These are phyloP conservation scores for Chirona hameri DNA, from an alignment of 2,888 invertebrate species.

Conservation along the genomic window DNA sequence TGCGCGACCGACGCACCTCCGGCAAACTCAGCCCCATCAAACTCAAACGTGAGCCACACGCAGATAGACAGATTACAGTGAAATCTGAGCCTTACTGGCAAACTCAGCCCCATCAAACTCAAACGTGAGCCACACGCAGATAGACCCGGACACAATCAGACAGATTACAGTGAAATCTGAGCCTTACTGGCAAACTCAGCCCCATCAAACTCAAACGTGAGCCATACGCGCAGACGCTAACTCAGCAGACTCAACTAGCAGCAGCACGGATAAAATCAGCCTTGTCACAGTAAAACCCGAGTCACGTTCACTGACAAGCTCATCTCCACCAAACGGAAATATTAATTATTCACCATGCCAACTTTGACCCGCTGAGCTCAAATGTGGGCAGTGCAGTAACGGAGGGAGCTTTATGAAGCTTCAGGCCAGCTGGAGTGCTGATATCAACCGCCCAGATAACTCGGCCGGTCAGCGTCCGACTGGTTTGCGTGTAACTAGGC, in stretches of 20 bases:
- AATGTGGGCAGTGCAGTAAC: too few species aligned
- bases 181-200: neutral
- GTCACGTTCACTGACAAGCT: neutral
- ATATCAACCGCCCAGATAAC: too few species aligned
- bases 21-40: slow-evolving; percentile 6
- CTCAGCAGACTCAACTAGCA: too few species aligned
- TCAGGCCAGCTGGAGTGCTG: too few species aligned
- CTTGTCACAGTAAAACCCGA: too few species aligned
- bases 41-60: slow-evolving; percentile 5
- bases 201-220: slow-evolving; percentile 25
- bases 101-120: neutral
- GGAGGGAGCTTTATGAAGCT: too few species aligned
- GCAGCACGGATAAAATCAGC: too few species aligned
- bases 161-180: too few species aligned
- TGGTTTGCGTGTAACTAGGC: too few species aligned
- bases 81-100: neutral
- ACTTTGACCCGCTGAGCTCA: too few species aligned
- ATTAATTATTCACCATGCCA: neutral
- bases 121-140: neutral
- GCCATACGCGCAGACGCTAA: neutral
- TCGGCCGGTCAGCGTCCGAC: too few species aligned
- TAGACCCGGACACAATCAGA: too few species aligned
- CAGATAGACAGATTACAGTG: neutral
- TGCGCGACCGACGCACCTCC: neutral
- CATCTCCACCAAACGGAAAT: neutral